phyloP scores from a whole-genome alignment of 2,888 invertebrate species.

The Xestia sexstrigata region DNA sequence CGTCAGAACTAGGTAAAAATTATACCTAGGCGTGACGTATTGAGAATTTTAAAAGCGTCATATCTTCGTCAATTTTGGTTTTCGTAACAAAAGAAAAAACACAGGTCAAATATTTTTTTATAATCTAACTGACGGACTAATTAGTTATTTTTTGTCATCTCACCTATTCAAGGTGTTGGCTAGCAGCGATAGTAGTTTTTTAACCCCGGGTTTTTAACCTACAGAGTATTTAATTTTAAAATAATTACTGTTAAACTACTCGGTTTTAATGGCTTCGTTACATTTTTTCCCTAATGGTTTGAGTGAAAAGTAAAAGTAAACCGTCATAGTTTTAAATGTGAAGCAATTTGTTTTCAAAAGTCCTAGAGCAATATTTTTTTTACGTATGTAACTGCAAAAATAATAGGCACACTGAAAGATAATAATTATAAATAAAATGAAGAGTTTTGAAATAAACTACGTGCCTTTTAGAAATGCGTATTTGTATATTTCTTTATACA shows the following conservation, averaged over 20 bases:
- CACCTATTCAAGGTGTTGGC: constrained; percentile 4
- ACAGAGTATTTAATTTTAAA: constrained; percentile 46
- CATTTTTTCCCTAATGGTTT: constrained; percentile 41
- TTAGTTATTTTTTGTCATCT: no score
- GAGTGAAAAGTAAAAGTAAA: constrained; percentile 15
- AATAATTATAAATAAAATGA: neutral
- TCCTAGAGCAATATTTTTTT: neutral
- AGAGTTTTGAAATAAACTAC: neutral
- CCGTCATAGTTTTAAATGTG: constrained; percentile 14
- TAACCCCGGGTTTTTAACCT: constrained; percentile 18
- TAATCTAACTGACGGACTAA: no score
- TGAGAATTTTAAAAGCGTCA: no score
- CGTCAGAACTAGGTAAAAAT: no score
- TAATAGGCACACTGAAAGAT: neutral
- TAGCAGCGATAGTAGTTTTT: constrained; percentile 23
- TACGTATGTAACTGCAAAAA: no score
- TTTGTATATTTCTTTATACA: neutral
- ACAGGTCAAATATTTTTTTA: no score
- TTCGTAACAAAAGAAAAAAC: no score
- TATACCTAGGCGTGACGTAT: no score
- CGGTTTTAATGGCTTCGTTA: constrained; percentile 45
- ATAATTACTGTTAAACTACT: constrained; percentile 34
- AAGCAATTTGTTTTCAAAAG: constrained; percentile 11
- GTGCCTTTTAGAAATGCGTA: no score
- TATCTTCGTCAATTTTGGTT: no score